Percentiles rank a stretch among this genome's conserved stretches.
Conservation (phyloP, 1,140 invertebrate species). For the Zaprionus davidi region DNA sequence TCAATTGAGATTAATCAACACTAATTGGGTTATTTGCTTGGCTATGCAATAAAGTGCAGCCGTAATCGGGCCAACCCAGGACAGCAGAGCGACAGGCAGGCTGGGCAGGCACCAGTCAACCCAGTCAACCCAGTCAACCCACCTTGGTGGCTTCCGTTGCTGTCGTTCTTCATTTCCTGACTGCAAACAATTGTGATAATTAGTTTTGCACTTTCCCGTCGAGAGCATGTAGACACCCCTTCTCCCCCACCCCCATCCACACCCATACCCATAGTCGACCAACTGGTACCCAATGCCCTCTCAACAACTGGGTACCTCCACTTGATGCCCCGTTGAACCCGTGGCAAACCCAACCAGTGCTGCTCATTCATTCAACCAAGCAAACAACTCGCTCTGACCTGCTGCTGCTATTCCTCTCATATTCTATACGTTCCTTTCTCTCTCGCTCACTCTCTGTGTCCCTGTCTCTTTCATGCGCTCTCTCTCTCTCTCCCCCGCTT, state of each 20-base stretch:
- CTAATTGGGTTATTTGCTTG: conserved; percentile 79
- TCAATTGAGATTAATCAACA: conserved; percentile 80
- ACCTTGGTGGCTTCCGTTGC: conserved; percentile 80
- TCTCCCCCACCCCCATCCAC: neutral
- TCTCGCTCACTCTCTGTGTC: conserved; percentile 45
- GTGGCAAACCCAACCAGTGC: conserved; percentile 30
- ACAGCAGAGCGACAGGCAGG: conserved; percentile 35
- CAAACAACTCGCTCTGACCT: conserved; percentile 14
- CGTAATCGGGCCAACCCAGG: conserved; percentile 55
- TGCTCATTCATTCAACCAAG: conserved; percentile 37
- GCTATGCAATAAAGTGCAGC: conserved; percentile 74
- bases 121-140: conserved; percentile 33
- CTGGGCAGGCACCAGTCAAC: conserved; percentile 21
- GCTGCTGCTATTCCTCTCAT: conserved; percentile 10
- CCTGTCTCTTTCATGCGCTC: conserved; percentile 15
- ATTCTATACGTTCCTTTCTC: no score
- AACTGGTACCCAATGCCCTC: neutral
- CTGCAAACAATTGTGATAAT: conserved; percentile 82
- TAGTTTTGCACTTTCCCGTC: conserved; percentile 78
- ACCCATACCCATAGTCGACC: neutral
- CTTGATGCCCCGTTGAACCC: conserved; percentile 9
- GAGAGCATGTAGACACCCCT: neutral
- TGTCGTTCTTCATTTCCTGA: conserved; percentile 80
- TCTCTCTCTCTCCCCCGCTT: conserved; percentile 7
- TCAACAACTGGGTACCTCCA: neutral